phyloP scores from a whole-genome alignment of 2,797 vertebrate genomes.

The Sebastes trivittatus region DNA sequence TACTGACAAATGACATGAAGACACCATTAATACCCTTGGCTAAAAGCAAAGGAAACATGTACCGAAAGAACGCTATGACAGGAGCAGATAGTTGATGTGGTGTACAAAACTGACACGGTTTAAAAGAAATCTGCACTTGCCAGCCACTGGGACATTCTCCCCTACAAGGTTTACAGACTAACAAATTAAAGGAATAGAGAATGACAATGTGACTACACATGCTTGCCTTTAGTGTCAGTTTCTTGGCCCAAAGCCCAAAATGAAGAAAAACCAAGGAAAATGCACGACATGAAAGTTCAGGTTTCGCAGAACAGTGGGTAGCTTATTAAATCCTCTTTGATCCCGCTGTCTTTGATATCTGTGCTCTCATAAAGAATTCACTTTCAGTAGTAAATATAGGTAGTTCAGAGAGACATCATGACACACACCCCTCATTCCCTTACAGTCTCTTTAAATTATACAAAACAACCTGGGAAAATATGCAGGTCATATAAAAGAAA shows the following conservation, averaged over 20 bases:
- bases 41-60: constrained; percentile 27
- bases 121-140: constrained; percentile 60
- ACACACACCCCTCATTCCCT: constrained; percentile 90
- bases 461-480: constrained; percentile 81
- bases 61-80: constrained; percentile 34
- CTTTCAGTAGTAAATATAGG: constrained; percentile 99
- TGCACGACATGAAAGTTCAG: constrained; percentile 92
- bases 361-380: constrained; percentile 99
- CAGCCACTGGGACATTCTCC: constrained; percentile 81
- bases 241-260: constrained; percentile 85
- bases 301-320: constrained; percentile 93
- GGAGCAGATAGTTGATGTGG: constrained; percentile 49
- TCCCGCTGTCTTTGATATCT: constrained; percentile 98
- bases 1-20: background rate
- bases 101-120: constrained; percentile 62
- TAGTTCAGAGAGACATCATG: constrained; percentile 98
- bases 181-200: constrained; percentile 93
- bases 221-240: constrained; percentile 91
- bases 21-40: background rate
- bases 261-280: constrained; percentile 90
- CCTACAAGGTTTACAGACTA: constrained; percentile 89
- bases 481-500: constrained; percentile 53
- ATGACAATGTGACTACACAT: constrained; percentile 93
- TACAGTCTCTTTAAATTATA: constrained; percentile 86
- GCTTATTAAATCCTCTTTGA: constrained; percentile 99